Percentiles rank a stretch among this genome's conserved stretches.
Conservation (phyloP, 2,797 vertebrate species). For the Sebastes aleutianus region DNA sequence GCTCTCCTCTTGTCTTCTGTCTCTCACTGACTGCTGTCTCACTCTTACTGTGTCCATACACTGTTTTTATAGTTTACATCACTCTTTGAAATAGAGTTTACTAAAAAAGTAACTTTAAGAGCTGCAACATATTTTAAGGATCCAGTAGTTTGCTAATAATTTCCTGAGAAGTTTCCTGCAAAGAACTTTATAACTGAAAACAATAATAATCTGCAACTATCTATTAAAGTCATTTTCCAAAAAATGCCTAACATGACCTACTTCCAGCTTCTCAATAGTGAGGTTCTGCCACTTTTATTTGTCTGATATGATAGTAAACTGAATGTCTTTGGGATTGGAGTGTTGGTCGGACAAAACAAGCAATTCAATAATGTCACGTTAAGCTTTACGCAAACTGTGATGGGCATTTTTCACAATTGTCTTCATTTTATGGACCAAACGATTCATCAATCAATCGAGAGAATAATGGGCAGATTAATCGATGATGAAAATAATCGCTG, state of each 20-base stretch:
- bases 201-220: not conserved
- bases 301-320: not conserved
- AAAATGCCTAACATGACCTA: not conserved
- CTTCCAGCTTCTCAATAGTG: not conserved
- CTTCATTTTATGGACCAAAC: not conserved
- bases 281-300: not conserved
- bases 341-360: not conserved
- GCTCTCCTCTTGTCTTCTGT: conserved; percentile 26
- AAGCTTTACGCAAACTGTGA: not conserved
- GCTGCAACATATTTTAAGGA: not conserved
- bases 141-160: not conserved
- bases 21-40: conserved; percentile 19
- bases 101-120: not conserved
- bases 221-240: too few relatives aligned
- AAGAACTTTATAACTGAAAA: not conserved
- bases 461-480: not conserved
- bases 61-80: not conserved
- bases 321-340: not conserved
- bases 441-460: not conserved
- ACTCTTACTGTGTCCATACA: not conserved
- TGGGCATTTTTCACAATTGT: not conserved
- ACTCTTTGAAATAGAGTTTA: not conserved
- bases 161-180: not conserved
- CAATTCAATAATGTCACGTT: not conserved
- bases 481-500: not conserved